Evolutionary conservation across 2,888 invertebrate species (phyloP), one percentile per base, ranked within the genome.

Genomic region (Caenorhabditis becei): DNA sequence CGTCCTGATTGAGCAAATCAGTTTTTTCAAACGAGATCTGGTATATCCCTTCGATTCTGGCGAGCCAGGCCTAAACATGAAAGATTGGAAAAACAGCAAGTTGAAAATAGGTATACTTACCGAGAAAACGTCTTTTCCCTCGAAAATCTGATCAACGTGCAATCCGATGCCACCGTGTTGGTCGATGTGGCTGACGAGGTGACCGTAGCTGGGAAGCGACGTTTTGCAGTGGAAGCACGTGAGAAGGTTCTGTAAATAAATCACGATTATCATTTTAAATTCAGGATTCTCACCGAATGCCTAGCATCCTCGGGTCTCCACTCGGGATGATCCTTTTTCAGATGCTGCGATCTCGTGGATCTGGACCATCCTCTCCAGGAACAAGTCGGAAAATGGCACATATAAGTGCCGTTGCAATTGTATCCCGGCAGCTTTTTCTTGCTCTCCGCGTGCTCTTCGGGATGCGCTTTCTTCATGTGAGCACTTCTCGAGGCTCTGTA

Each of bases 321-420:
- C 11, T 72, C 79, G 0, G 81, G 81, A 65, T 87, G 87, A 32
- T 62, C 80, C 51, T 74, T 82, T 53, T 75, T 82, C 75, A 87
- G 78, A 66, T 87, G 87, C 16, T 47, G n/a, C 4, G 82, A 71
- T 51, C 87, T 56, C 10, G 87, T 87, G 0, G 84, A 82, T 35
- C 87, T 49, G 4, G 80, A 80, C 44, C 80, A 70, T 35, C 87
- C 87, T 59, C 84, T 56, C 87, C 87, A 87, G 2, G 69, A 47
- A 71, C 87, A 87, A n/a, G 28, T 32, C 5, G 78, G 69, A 18
- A 74, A 79, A 53, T 87, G 87, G 70, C 87, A 87, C 2, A 41
- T 32, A 44, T 87, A 86, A 14, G 56, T 59, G 16, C 86, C 86
- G 61, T 83, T 74, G 35, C 44, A 65, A 11, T 80, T 54, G 58